Percentiles rank a stretch among this genome's conserved stretches.
Conservation (phyloP, 2,113 vertebrate species). For the Hippocampus zosterae region DNA sequence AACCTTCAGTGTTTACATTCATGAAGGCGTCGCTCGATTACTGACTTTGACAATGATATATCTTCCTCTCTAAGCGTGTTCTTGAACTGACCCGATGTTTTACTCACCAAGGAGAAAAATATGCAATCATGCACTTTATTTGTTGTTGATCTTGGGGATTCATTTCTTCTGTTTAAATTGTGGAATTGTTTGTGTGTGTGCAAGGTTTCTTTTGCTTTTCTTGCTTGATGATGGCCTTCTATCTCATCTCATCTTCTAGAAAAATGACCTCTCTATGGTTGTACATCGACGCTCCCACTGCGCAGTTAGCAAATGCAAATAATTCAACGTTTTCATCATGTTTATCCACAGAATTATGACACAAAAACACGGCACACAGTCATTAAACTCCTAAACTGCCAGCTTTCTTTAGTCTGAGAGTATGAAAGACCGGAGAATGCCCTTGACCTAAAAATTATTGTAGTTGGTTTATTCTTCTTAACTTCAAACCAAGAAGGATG, state of each 20-base stretch:
- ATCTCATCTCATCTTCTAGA: not conserved
- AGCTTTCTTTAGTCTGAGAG: not conserved
- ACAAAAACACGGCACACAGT: not conserved
- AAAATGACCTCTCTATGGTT: not conserved
- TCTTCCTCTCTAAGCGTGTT: not conserved
- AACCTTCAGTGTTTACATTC: conserved; percentile 9
- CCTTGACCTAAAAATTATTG: no score
- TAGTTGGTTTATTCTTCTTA: not conserved
- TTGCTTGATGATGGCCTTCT: not conserved
- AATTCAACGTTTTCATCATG: not conserved
- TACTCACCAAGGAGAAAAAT: conserved; percentile 1
- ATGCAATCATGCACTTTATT: conserved; percentile 6
- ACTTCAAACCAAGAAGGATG: not conserved
- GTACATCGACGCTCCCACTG: not conserved
- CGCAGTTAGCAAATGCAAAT: not conserved
- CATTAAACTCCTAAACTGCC: not conserved
- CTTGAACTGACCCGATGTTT: conserved; percentile 1
- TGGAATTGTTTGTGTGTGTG: not conserved
- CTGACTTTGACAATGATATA: conserved; percentile 6
- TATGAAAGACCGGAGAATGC: not conserved
- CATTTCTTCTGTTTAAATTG: not conserved
- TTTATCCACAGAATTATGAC: not conserved
- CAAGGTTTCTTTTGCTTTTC: not conserved
- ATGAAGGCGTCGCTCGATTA: conserved; percentile 4
- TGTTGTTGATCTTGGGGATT: not conserved